phyloP scores from a whole-genome alignment of 1,140 invertebrate species.

The Rhopalosiphum maidis region DNA sequence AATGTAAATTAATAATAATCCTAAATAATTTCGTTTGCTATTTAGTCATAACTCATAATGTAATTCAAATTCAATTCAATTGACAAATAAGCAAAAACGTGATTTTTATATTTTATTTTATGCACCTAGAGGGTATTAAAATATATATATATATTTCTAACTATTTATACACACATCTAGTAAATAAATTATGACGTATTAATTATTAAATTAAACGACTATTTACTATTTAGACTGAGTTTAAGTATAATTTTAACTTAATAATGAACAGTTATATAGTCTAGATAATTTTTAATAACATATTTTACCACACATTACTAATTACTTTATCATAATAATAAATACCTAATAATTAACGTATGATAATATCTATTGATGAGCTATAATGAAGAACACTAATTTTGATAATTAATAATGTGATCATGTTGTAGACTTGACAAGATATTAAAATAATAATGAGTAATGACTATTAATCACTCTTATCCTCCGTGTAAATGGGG shows the following conservation, averaged over 20 bases:
- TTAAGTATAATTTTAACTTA: background rate
- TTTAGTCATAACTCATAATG: background rate
- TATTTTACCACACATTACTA: background rate
- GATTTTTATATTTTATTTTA: slow-evolving; percentile 10
- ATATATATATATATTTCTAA: background rate
- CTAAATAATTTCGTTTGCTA: background rate
- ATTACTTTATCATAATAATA: background rate
- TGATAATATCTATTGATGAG: no score
- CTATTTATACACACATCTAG: background rate
- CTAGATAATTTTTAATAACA: background rate
- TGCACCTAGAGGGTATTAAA: background rate
- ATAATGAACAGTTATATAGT: background rate
- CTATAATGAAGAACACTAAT: background rate
- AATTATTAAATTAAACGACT: background rate
- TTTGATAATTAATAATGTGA: background rate
- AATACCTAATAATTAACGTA: background rate
- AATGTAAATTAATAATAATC: background rate
- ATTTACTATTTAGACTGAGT: background rate
- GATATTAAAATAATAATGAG: background rate
- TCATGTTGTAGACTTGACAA: background rate
- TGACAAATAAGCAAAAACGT: background rate
- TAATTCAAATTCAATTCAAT: slow-evolving; percentile 1
- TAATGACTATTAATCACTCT: background rate
- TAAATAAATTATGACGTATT: background rate
- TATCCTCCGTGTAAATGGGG: background rate